These are phyloP conservation scores for Xiphophorus maculatus DNA, from an alignment of 2,113 vertebrate genomes.

Conservation along the genomic window DNA sequence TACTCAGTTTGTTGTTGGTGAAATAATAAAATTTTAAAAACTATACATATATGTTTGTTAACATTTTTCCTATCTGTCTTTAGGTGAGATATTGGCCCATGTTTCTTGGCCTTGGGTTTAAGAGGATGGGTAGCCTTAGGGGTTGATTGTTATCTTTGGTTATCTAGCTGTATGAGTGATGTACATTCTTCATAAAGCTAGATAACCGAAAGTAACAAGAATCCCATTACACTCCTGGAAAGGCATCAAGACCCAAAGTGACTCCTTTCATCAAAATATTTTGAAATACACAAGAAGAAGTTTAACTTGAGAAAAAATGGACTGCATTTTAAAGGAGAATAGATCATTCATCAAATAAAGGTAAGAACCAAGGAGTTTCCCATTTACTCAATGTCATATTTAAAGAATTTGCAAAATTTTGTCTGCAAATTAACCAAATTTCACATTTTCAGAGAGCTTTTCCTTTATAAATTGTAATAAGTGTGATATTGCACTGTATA, in stretches of 20 bases:
- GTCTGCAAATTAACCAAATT: not conserved
- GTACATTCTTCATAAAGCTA: conserved; percentile 91
- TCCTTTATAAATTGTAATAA: conserved; percentile 2
- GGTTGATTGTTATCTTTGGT: conserved; percentile 99
- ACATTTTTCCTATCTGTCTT: conserved; percentile 48
- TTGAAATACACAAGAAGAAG: conserved; percentile 9
- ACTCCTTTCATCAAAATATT: not conserved
- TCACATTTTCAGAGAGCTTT: not conserved
- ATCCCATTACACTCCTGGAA: conserved; percentile 98
- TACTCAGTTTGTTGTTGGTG: not conserved
- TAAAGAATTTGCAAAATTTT: not conserved
- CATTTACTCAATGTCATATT: not conserved
- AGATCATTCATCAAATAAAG: conserved; percentile 23
- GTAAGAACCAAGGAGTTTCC: conserved; percentile 36
- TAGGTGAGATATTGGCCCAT: conserved; percentile 65
- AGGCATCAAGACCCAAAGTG: conserved; percentile 74
- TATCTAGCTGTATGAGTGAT: conserved; percentile 99
- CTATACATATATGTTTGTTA: conserved; percentile 9
- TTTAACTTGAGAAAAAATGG: conserved; percentile 4
- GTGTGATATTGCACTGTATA: conserved; percentile 6
- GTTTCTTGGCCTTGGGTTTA: conserved; percentile 40
- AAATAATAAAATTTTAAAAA: not conserved
- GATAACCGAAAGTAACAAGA: conserved; percentile 96
- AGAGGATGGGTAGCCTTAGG: conserved; percentile 85
- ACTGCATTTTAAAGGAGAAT: conserved; percentile 21